A percentile compares a stretch with the other conserved stretches of the same genome.
Conservation (phyloP, 2,797 vertebrate species). For the Sebastes variabilis region DNA sequence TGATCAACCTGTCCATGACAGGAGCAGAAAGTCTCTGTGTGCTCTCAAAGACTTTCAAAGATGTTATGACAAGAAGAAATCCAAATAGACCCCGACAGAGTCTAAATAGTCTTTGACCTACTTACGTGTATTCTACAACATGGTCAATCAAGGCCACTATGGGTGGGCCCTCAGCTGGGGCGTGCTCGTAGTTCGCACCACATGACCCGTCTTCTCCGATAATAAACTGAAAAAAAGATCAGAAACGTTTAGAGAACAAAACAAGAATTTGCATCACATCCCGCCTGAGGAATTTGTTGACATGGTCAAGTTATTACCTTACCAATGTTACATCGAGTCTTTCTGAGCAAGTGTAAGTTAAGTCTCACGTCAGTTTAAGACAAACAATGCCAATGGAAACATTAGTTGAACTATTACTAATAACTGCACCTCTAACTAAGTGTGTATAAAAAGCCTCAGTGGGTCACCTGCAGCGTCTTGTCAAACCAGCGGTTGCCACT, state of each 20-base stretch:
- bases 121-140: slow-evolving; percentile 93
- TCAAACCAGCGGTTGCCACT: slow-evolving; percentile 98
- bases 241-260: not conserved
- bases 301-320: not conserved
- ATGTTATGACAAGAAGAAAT: not conserved
- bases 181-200: slow-evolving; percentile 92
- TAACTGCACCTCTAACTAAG: not conserved
- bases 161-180: slow-evolving; percentile 93
- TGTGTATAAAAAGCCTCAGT: not conserved
- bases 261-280: not conserved
- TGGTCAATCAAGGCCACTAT: slow-evolving; percentile 92
- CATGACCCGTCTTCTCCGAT: slow-evolving; percentile 95
- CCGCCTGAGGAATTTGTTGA: not conserved
- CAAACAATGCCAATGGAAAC: not conserved
- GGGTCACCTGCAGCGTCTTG: slow-evolving; percentile 93
- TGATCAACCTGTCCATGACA: not conserved
- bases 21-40: not conserved
- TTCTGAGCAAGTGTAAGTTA: not conserved
- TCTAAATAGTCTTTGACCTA: not conserved
- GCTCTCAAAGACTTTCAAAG: not conserved
- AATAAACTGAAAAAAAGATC: slow-evolving; percentile 86
- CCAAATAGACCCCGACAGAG: not conserved
- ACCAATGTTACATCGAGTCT: not conserved
- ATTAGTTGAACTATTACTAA: not conserved
- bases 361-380: not conserved